phyloP scores from a whole-genome alignment of 2,888 invertebrate genomes.

The Mythimna pallens region DNA sequence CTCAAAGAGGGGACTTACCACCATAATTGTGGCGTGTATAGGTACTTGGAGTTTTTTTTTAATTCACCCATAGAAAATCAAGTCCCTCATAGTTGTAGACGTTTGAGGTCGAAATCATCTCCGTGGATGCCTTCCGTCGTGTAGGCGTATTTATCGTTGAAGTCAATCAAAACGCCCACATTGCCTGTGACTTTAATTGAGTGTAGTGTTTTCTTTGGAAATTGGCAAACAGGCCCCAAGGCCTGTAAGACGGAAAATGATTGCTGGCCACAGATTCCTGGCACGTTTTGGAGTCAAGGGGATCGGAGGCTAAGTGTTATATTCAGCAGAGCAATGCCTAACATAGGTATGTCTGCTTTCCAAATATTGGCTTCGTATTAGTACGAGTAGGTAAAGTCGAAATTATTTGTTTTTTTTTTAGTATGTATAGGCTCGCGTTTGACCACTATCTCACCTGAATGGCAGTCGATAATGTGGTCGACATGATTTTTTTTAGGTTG shows the following conservation, averaged over 20 bases:
- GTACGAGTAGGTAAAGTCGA: background rate
- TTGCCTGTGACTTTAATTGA: background rate
- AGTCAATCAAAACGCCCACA: background rate
- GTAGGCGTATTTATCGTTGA: constrained; percentile 7
- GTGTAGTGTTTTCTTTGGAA: constrained; percentile 10
- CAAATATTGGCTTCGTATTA: background rate
- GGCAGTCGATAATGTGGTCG: no score
- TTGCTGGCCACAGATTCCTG: background rate
- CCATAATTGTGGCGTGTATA: no score
- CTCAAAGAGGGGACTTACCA: no score
- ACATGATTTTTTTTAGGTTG: no score
- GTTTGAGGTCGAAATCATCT: background rate
- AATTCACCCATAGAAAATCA: background rate
- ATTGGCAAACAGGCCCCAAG: constrained; percentile 10
- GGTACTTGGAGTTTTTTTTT: no score
- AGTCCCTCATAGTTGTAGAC: background rate
- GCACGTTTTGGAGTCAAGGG: background rate
- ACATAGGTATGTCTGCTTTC: background rate
- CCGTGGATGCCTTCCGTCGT: background rate
- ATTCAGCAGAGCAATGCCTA: background rate
- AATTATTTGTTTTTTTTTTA: no score
- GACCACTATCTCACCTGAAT: no score
- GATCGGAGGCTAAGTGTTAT: background rate
- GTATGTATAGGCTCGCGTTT: no score
- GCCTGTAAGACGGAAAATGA: background rate